Base-by-base conservation (phyloP, 2,888 invertebrate genomes). In the Zele albiditarsus region DNA sequence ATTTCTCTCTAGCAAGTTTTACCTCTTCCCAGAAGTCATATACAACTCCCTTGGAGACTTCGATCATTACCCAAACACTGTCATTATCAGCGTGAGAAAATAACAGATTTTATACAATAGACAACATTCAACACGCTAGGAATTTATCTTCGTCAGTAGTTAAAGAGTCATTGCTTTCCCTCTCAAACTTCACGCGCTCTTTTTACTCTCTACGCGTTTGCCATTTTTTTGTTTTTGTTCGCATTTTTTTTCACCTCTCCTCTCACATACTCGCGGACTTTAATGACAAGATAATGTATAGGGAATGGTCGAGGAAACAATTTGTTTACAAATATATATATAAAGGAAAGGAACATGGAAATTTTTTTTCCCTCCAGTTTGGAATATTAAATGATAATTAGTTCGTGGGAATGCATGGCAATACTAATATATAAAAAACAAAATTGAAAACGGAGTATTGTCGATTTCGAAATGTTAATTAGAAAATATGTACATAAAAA, bases 71-170 rank as follows among this genome's bases (percentile, higher is more conserved):
- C 75, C 67, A 67, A 73, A 77, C 78, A 79, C 81, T 79, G 78
- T 80, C 82, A 82, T 84, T 83, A 75, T 84, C 74, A 71, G 79
- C 79, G 82, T 82, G 80, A 81, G 81, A 80, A 82, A 81, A 79
- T 80, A 82, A 80, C 77, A 77, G 75, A 81, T 80, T 78, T 38
- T 71, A 69, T 63, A 77, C 75, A 75, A 71, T 71, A 65, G 63
- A 77, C 75, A 75, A 71, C 66, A 63, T 20, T 27, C 62, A 57
- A 31, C 75, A 27, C 66, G 62, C 70, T n/a, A 60, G 31, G 27
- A 71, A 71, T 71, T 71, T 42, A 71, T 62, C 62, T 71, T 46
- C 42, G 60, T 62, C 71, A 62, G 53, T 31, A 70, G 49, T 49
- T 46, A 49, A 27, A 10, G 62, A 27, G 16, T 31, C 53, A 53